Evolutionary conservation across 2,113 vertebrate species (phyloP), one percentile per base, ranked within the genome.

Genomic region (Psittacus erithacus): DNA sequence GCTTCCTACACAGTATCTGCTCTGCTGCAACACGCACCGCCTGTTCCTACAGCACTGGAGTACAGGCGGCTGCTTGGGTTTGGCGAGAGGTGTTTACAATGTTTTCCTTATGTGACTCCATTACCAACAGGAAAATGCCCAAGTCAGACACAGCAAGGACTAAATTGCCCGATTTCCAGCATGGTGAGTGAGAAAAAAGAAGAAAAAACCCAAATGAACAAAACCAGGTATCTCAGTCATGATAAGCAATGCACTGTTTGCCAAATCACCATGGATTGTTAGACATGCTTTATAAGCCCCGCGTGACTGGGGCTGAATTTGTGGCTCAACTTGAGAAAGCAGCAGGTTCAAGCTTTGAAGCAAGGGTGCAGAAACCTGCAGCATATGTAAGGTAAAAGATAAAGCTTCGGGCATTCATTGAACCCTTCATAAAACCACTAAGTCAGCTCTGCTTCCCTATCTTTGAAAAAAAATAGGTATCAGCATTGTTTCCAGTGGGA

Each of bases 341-440:
- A 84, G 69, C 86, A 95, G 77, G 81, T 89, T 87, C 69, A 55
- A 89, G 91, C 52, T 86, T 87, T 79, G 65, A 91, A 95, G 81
- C 57, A 84, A 84, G 41, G 35, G 27, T 84, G 43, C 1, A 1
- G 38, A 47, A 82, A 84, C 89, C 93, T 82, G 70, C 73, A 86
- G 68, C 55, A 63, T 23, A 64, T 1, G 0, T 52, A 78, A 78
- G 6, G 55, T 33, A 81, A 86, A 93, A 91, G 88, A 80, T 18
- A 88, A 78, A 88, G 43, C 52, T 89, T 38, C 79, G 62, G 55
- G 19, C 73, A 71, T 75, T 75, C 50, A 33, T 8, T 60, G 62
- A 75, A 79, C 4, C 33, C 69, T 82, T 62, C 74, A 64, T 28
- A 71, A 92, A 92, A 73, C 35, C n/a, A 52, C 11, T 39, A 63